phyloP scores from a whole-genome alignment of 2,888 invertebrate species.

The Conus canariensis region DNA sequence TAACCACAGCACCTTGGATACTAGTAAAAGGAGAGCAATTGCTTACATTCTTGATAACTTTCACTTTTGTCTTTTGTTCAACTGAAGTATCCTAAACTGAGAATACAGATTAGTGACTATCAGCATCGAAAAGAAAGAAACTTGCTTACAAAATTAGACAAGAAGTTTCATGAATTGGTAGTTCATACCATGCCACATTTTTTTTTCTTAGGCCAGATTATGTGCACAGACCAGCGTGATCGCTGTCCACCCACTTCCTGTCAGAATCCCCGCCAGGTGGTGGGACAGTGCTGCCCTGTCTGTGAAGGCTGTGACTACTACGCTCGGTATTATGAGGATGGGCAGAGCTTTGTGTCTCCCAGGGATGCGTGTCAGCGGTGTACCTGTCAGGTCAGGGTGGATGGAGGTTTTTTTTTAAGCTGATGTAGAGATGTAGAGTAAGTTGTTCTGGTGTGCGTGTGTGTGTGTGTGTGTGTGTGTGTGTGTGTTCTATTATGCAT shows the following conservation, averaged over 20 bases:
- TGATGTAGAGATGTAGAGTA: neutral
- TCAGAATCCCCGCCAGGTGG: slow-evolving; percentile 55
- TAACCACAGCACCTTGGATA: too few species aligned
- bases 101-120: too few species aligned
- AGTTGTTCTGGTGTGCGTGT: neutral
- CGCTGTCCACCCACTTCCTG: slow-evolving; percentile 42
- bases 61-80: too few species aligned
- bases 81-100: too few species aligned
- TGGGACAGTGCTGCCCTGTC: slow-evolving; percentile 71
- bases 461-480: slow-evolving; percentile 9
- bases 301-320: slow-evolving; percentile 69
- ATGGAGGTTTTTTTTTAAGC: neutral
- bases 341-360: slow-evolving; percentile 62
- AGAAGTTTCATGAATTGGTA: too few species aligned
- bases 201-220: slow-evolving; percentile 42
- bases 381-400: neutral
- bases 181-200: too few species aligned
- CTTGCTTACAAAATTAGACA: too few species aligned
- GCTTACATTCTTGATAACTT: too few species aligned
- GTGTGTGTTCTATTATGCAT: neutral
- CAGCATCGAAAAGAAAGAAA: too few species aligned
- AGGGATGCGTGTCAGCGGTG: slow-evolving; percentile 61
- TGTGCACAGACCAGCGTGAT: slow-evolving; percentile 40
- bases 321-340: slow-evolving; percentile 62
- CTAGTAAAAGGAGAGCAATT: too few species aligned